Evolutionary conservation across 35 echinoderm and acorn worm species (phyloP), one percentile per base, ranked within the genome.

Genomic region (Strongylocentrotus purpuratus): DNA sequence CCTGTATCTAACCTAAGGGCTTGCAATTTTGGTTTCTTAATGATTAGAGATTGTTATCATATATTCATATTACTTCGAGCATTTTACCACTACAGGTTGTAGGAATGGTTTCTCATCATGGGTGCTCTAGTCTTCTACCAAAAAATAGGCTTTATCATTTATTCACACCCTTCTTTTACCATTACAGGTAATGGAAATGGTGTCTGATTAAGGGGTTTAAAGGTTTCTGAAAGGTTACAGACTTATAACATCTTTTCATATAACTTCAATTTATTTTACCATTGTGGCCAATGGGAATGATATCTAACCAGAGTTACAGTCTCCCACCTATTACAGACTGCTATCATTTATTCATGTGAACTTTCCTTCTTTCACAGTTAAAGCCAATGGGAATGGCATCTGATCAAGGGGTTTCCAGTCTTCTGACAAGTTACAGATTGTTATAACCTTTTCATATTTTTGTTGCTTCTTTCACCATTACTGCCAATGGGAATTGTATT

Each of bases 401-500:
- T 95, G 90, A 87, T 46, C 97, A 31, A 22, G 70, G 45, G 95
- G 95, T 2, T 96, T 96, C 93, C 94, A 95, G 85, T 95, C 96
- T 89, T 86, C 96, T 58, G 91, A 94, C 32, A 65, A 9, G 13
- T 50, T 50, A 50, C 50, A 55, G 50, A 55, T 15, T 55, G 50
- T 55, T 55, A 1, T 13, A 8, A 52, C 13, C 8, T 52, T 10
- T 13, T 86, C 33, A 33, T 31, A 18, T 6, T 86, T 11, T 31
- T 1, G 35, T 41, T n/a, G n/a, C n/a, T 86, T 18, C 65, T 78
- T 92, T 94, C 92, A 2, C 45, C 90, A 70, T 33, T 33, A 88
- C 92, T 96, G 95, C 93, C 47, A 95, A 87, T 94, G 96, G 96
- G 20, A 94, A 85, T 92, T 41, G 91, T 31, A 88, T 92, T 46